phyloP scores from a whole-genome alignment of 2,113 vertebrate species.

The Pontoporia blainvillei region DNA sequence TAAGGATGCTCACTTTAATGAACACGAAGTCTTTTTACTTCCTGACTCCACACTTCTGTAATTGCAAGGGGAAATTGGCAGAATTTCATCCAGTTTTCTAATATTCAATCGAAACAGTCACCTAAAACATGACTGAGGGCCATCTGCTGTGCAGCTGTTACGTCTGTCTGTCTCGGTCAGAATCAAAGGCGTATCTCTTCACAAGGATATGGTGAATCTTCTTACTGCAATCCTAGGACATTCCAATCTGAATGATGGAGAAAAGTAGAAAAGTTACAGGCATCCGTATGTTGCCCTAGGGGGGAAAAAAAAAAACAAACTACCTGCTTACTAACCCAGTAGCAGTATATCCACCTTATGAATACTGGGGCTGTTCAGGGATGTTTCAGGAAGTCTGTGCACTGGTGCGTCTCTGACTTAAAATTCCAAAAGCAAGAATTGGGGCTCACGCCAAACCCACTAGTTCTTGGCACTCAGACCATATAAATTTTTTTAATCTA shows the following conservation, averaged over 20 bases:
- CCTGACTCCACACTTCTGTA: constrained; percentile 41
- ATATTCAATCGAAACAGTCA: constrained; percentile 61
- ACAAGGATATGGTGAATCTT: neutral
- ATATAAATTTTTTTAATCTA: constrained; percentile 12
- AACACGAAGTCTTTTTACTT: constrained; percentile 59
- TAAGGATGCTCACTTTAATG: constrained; percentile 44
- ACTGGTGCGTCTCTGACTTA: neutral
- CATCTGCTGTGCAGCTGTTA: constrained; percentile 64
- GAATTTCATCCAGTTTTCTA: constrained; percentile 66
- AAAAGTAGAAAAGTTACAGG: constrained; percentile 17
- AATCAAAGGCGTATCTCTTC: constrained; percentile 28
- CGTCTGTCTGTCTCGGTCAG: constrained; percentile 49
- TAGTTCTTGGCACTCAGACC: constrained; percentile 8
- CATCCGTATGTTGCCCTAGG: neutral
- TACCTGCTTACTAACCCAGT: neutral
- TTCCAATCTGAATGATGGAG: neutral
- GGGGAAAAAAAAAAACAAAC: neutral
- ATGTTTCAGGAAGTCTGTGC: neutral
- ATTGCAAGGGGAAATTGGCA: constrained; percentile 65
- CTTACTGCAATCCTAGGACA: neutral
- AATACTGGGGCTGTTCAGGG: neutral
- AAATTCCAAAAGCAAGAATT: neutral
- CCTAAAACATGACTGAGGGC: constrained; percentile 67
- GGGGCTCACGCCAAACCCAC: neutral
- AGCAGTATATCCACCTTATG: neutral